Percentiles rank a stretch among this genome's conserved stretches.
These are phyloP conservation scores for Conus canariensis DNA, from an alignment of 2,888 invertebrate species.

Conservation along the genomic window DNA sequence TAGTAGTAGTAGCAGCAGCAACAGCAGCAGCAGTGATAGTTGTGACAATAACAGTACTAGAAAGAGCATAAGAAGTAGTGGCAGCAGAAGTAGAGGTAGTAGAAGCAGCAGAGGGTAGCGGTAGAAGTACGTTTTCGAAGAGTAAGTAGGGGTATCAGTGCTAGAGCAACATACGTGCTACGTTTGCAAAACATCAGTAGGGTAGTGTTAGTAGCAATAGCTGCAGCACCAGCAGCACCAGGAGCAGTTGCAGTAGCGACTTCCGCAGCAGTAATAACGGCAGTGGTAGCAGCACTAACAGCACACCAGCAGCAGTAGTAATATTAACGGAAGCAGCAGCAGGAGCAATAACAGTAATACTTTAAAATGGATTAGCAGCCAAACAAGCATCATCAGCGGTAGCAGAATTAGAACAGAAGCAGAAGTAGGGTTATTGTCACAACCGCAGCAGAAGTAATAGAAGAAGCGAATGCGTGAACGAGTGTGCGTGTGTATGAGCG, in stretches of 20 bases:
- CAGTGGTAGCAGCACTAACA: neutral
- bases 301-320: no score
- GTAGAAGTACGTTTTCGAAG: no score
- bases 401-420: no score
- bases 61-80: neutral
- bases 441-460: no score
- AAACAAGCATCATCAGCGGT: no score
- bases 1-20: neutral
- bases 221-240: slow-evolving; percentile 22
- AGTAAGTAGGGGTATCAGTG: no score
- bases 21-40: neutral
- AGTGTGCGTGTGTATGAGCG: neutral
- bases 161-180: no score
- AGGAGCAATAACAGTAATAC: no score
- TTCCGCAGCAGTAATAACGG: neutral
- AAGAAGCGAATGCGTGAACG: neutral
- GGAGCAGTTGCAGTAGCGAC: slow-evolving; percentile 19
- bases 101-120: no score
- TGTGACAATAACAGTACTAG: neutral
- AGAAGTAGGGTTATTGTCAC: no score
- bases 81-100: neutral
- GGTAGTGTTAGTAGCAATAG: slow-evolving; percentile 24
- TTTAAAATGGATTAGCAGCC: no score
- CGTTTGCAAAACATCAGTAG: neutral
- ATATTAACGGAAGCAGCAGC: no score